A percentile compares a stretch with the other conserved stretches of the same genome.
These are phyloP conservation scores for Decapterus maruadsi DNA, from an alignment of 2,797 vertebrate species.

Conservation along the genomic window DNA sequence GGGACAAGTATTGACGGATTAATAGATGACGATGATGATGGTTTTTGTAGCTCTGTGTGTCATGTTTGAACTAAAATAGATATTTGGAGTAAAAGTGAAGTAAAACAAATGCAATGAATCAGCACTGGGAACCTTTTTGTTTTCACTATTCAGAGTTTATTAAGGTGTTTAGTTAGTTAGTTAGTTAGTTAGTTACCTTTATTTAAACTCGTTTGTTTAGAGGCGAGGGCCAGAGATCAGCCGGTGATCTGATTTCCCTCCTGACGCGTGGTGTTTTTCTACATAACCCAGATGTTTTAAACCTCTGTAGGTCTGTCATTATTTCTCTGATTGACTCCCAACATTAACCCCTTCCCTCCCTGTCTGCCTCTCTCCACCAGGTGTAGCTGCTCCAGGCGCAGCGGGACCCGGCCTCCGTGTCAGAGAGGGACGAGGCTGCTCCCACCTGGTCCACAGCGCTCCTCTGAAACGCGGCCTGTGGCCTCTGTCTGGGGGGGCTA, in stretches of 20 bases:
- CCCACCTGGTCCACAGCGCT: constrained; percentile 71
- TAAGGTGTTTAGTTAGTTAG: too few relatives aligned
- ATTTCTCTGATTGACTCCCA: constrained; percentile 28
- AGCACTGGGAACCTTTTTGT: constrained; percentile 2
- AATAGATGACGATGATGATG: too few relatives aligned
- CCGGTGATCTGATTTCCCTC: constrained; percentile 30
- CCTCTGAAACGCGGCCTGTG: constrained; percentile 60
- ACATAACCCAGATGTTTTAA: constrained; percentile 11
- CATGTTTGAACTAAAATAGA: neutral
- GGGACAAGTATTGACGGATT: too few relatives aligned
- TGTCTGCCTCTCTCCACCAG: constrained; percentile 64
- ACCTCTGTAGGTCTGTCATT: neutral
- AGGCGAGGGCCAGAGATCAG: neutral
- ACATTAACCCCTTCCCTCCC: constrained; percentile 36
- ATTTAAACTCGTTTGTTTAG: too few relatives aligned
- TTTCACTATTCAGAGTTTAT: neutral
- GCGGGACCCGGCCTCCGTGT: constrained; percentile 76
- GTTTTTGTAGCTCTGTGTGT: too few relatives aligned
- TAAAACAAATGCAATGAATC: neutral
- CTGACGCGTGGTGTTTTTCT: constrained; percentile 32
- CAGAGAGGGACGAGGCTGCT: constrained; percentile 79
- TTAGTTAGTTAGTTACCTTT: too few relatives aligned
- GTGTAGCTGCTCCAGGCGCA: constrained; percentile 83
- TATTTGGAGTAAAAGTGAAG: neutral
- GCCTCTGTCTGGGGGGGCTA: constrained; percentile 30